Conservation (phyloP, 2,113 vertebrate genomes). For the Dinomys branickii region DNA sequence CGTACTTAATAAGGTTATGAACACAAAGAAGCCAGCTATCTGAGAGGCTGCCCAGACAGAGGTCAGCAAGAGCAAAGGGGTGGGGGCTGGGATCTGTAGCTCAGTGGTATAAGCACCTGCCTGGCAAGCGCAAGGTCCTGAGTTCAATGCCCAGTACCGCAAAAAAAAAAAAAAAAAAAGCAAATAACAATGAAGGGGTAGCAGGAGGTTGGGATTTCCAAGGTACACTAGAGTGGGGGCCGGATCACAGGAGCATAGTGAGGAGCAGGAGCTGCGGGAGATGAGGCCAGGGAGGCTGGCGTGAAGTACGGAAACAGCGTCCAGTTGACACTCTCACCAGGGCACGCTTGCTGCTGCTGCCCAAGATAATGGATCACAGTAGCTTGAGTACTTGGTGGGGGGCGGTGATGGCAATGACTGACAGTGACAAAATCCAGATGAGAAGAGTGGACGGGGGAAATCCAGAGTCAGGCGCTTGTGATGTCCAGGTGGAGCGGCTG, state of each 20-base stretch:
- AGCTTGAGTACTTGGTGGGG: background rate
- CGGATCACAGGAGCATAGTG: too few species aligned
- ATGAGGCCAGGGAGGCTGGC: background rate
- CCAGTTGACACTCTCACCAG: background rate
- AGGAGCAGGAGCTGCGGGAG: background rate
- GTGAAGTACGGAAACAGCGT: background rate
- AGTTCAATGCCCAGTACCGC: too few species aligned
- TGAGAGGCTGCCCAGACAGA: background rate
- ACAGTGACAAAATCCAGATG: background rate
- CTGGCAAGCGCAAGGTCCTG: too few species aligned
- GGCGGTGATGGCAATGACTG: background rate
- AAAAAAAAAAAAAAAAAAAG: too few species aligned
- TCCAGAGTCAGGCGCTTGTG: background rate
- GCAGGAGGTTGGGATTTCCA: background rate
- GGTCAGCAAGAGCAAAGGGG: background rate
- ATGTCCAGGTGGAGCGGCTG: background rate
- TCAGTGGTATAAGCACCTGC: too few species aligned
- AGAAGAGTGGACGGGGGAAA: background rate
- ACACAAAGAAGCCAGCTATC: background rate
- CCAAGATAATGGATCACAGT: background rate
- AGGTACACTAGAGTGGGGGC: background rate
- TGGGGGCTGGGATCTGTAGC: too few species aligned
- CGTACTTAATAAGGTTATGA: background rate
- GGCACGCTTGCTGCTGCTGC: background rate
- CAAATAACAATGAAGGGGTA: too few species aligned